Evolutionary conservation across 1,140 invertebrate genomes (phyloP).

Genomic region (Agrilus planipennis): DNA sequence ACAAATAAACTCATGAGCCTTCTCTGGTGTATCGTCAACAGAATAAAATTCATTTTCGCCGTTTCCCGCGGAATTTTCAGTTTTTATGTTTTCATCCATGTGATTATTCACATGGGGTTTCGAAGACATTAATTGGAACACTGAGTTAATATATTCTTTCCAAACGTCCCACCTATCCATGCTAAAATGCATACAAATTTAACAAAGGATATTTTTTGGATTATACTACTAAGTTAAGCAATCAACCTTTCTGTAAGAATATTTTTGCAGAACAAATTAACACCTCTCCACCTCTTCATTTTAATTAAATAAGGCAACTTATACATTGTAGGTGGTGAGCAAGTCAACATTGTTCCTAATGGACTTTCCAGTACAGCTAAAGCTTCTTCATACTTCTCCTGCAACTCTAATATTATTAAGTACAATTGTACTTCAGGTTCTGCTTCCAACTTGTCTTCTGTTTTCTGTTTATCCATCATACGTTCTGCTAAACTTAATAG

Average conservation of each 20-base stretch:
- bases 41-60: constrained; percentile 19
- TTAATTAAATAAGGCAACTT: constrained; percentile 62
- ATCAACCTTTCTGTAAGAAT: constrained; percentile 54
- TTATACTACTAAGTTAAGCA: neutral
- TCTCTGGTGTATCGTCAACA: constrained; percentile 40
- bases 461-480: constrained; percentile 77
- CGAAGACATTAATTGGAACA: constrained; percentile 41
- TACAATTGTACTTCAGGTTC: constrained; percentile 89
- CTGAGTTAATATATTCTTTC: constrained; percentile 55
- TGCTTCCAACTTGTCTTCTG: constrained; percentile 80
- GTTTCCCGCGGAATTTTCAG: constrained; percentile 12
- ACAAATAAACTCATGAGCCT: constrained; percentile 51
- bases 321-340: constrained; percentile 48
- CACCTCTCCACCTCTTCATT: constrained; percentile 57
- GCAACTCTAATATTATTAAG: constrained; percentile 78
- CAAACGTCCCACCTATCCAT: constrained; percentile 67
- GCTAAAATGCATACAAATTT: constrained; percentile 31
- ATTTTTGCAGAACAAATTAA: constrained; percentile 56
- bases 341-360: constrained; percentile 49
- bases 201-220: neutral
- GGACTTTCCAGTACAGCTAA: constrained; percentile 67
- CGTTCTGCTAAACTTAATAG: constrained; percentile 74
- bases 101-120: constrained; percentile 15
- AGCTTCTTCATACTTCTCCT: constrained; percentile 71
- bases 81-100: constrained; percentile 5